Base-by-base conservation (phyloP, 2,113 vertebrate genomes). In the zebrafish (Danio rerio) region DNA sequence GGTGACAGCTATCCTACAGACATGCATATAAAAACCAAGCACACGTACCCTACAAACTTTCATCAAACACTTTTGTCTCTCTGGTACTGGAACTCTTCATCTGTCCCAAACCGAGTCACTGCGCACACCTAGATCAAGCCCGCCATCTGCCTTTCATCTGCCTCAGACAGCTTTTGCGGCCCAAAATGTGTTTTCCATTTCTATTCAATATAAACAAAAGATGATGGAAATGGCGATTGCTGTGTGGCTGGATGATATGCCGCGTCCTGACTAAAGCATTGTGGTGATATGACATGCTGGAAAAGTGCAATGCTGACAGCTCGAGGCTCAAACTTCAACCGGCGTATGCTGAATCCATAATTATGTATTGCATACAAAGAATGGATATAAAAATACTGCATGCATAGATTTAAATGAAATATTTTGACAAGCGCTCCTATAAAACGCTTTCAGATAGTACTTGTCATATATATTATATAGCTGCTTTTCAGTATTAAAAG, bases 1-100 rank as follows among this genome's bases (percentile, higher is more conserved):
- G 71, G 53, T 59, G 21, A 75, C 78, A 84, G 5, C 12, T 69
- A 66, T 75, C 85, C 83, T 83, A 69, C 20, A 90, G 86, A 91
- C 87, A 86, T 88, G 88, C 77, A 61, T 47, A 73, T 31, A 52
- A 84, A 31, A 85, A 84, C 59, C 9, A 72, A 81, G 18, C 81
- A 62, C 31, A 58, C 52, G 42, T 56, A 65, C 69, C 40, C 40
- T 42, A 78, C 10, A 50, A 69, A 78, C 52, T 80, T 80, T 31
- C 9, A 66, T 21, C 42, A 61, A 65, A 81, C 20, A 47, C 18
- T 55, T 55, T 58, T 72, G 66, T 40, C 56, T 78, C 59, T 61
- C 42, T 18, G 9, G 20, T 9, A 71, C 63, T 31, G 12, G n/a
- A 50, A 53, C 55, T 81, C 31, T 77, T 52, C 43, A 21, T 43